Base-by-base conservation (phyloP, 2,797 vertebrate genomes). In the Darevskia nairensis region DNA sequence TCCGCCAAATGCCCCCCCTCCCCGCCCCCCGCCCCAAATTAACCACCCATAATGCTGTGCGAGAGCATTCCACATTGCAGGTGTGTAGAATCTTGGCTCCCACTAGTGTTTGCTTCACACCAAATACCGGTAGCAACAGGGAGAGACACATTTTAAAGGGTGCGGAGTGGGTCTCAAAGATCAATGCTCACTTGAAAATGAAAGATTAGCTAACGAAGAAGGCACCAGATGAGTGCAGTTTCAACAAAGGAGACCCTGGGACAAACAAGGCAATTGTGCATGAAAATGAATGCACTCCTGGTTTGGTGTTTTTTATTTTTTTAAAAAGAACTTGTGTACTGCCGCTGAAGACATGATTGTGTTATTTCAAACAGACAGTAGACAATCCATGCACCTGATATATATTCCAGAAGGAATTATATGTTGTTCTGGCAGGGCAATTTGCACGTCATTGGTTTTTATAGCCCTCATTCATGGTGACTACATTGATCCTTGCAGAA, bases 361-460 rank as follows among this genome's bases (percentile, higher is more conserved):
- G 25, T 77, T 27, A 27, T 25, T 77, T 77, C 41, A 11, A 27
- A 44, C 23, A 23, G 50, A 64, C 61, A 64, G 75, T 13, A 77
- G 39, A 9, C 9, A 29, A 17, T 71, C 10, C 69, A 71, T 71
- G 69, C 68, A 64, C 9, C 76, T 76, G 41, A 11, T 25, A 4
- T 46, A 32, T 41, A 46, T 41, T 35, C 79, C 89, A 32, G 8
- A 72, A 91, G 87, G 75, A 93, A 76, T 84, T 77, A 71, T 29
- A 61, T 66, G 89, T 86, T 68, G 0, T 72, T 90, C 87, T 83
- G 84, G 35, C 69, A 88, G 77, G 64, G 61, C 8, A 44, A 84
- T 76, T 84, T 89, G 69, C 87, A 89, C 89, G 25, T 75, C 89
- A 44, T 0, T 88, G 84, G 32, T 29, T 93, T 83, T 94, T 92